Percentiles rank a stretch among this genome's conserved stretches.
Conservation (phyloP, 2,888 invertebrate species). For the Polyommatus icarus region DNA sequence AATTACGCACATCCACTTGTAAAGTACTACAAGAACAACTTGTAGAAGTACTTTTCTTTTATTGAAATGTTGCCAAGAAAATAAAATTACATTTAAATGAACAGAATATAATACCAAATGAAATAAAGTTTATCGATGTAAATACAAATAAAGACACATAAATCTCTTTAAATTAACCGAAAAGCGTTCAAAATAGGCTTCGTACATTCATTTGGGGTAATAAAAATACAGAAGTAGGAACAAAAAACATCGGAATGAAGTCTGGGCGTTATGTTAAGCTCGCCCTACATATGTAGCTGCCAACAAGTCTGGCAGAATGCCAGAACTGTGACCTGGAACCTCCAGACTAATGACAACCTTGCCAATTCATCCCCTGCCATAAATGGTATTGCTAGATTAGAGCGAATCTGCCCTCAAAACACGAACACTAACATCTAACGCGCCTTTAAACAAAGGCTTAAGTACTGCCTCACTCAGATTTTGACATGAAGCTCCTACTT, state of each 20-base stretch:
- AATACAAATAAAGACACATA: background rate
- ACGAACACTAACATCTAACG: background rate
- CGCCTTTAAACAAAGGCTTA: background rate
- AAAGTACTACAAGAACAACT: background rate
- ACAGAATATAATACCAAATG: background rate
- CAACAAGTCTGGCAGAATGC: constrained; percentile 62
- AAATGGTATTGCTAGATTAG: constrained; percentile 30
- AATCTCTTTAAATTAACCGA: background rate
- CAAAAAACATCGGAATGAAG: constrained; percentile 48
- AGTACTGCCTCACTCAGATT: too few relatives aligned
- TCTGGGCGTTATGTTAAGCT: constrained; percentile 55
- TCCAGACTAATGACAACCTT: constrained; percentile 40
- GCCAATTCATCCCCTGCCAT: constrained; percentile 38
- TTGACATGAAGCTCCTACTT: too few relatives aligned
- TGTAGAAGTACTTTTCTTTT: background rate
- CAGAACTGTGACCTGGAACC: constrained; percentile 50
- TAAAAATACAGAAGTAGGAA: constrained; percentile 33
- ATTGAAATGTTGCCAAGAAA: background rate
- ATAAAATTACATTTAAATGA: background rate
- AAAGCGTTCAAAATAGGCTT: constrained; percentile 7
- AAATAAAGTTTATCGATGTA: background rate
- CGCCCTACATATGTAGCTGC: constrained; percentile 61
- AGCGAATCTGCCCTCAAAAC: constrained; percentile 11
- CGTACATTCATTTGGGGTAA: constrained; percentile 11
- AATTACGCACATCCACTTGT: background rate